Percentiles rank a stretch among this genome's conserved stretches.
phyloP scores from a whole-genome alignment of 2,797 vertebrate genomes.

The Sciaenops ocellatus region DNA sequence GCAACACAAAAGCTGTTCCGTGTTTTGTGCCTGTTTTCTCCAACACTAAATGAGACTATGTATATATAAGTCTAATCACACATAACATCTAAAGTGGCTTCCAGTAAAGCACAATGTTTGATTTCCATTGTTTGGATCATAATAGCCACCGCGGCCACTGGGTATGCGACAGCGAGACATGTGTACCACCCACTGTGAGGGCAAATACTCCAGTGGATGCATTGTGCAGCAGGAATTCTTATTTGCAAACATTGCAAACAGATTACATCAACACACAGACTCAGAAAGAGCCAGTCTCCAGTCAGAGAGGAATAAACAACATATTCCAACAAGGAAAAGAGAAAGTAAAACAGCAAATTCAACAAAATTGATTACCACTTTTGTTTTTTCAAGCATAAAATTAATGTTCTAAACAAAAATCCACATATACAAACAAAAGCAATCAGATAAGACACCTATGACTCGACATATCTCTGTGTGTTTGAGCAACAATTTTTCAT shows the following conservation, averaged over 20 bases:
- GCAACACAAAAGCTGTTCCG: conserved; percentile 86
- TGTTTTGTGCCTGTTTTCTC: conserved; percentile 82
- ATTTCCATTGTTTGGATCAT: conserved; percentile 87
- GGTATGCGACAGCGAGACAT: conserved; percentile 73
- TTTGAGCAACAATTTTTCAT: conserved; percentile 5
- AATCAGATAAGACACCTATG: not conserved
- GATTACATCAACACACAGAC: conserved; percentile 74
- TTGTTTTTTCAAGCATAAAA: conserved; percentile 1
- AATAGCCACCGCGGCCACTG: conserved; percentile 75
- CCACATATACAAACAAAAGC: not conserved
- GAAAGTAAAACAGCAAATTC: conserved; percentile 8
- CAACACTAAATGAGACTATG: conserved; percentile 73
- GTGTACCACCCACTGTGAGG: conserved; percentile 80
- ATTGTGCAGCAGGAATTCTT: conserved; percentile 85
- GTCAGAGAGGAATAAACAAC: conserved; percentile 41
- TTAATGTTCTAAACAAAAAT: not conserved
- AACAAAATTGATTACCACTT: not conserved
- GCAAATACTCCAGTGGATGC: conserved; percentile 80
- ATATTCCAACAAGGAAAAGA: conserved; percentile 10
- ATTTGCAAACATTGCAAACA: conserved; percentile 79
- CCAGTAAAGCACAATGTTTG: conserved; percentile 81
- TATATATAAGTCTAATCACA: conserved; percentile 82
- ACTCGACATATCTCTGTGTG: not conserved
- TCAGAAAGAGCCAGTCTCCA: conserved; percentile 48
- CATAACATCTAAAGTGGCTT: conserved; percentile 85